phyloP scores from a whole-genome alignment of 2,888 invertebrate species.

The Xestia c-nigrum region DNA sequence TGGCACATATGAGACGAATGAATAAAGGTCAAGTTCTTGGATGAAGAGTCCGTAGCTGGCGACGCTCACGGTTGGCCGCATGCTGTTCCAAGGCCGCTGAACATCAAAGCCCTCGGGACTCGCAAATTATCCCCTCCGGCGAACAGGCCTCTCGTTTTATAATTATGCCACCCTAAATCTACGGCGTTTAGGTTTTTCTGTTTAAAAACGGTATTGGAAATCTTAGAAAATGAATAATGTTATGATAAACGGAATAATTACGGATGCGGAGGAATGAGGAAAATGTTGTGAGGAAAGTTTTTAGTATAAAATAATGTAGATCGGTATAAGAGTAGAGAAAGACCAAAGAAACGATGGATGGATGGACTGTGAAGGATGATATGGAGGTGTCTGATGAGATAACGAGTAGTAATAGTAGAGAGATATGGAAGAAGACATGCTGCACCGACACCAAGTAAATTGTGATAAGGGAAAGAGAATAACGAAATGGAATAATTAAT shows the following conservation, averaged over 20 bases:
- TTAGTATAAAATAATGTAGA: too few species aligned
- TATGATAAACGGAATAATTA: background rate
- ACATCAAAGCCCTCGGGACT: constrained; percentile 84
- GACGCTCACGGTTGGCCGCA: constrained; percentile 77
- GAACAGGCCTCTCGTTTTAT: constrained; percentile 73
- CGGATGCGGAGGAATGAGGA: too few species aligned
- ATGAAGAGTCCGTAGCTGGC: constrained; percentile 69
- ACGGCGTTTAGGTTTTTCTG: constrained; percentile 55
- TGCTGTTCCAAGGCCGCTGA: constrained; percentile 82
- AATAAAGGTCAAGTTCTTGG: constrained; percentile 86
- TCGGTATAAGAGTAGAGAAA: too few species aligned
- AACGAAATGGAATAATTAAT: too few species aligned
- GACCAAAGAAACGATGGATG: too few species aligned
- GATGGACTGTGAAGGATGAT: too few species aligned
- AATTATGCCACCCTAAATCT: constrained; percentile 73
- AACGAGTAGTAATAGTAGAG: too few species aligned
- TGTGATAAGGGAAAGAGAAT: too few species aligned
- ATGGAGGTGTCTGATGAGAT: too few species aligned
- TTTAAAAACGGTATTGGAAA: constrained; percentile 34
- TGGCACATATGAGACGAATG: constrained; percentile 66
- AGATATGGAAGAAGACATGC: too few species aligned
- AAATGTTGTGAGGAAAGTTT: too few species aligned
- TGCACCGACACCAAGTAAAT: too few species aligned
- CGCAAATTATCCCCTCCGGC: constrained; percentile 83
- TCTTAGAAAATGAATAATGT: constrained; percentile 23